Base-by-base conservation (phyloP, 2,113 vertebrate genomes). In the Amphiprion percula region DNA sequence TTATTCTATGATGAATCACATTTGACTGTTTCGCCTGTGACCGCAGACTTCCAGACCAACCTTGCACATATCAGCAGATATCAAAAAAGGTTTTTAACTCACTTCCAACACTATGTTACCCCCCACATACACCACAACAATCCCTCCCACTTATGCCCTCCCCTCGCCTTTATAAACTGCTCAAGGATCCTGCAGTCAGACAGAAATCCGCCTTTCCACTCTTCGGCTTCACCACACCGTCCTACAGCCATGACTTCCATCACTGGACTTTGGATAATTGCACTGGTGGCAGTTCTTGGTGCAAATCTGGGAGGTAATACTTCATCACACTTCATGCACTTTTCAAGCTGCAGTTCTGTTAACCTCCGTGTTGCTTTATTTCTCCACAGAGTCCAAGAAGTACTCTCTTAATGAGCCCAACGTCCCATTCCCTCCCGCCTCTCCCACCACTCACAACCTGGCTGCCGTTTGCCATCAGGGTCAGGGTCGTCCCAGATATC, bases 381-480 rank as follows among this genome's bases (percentile, higher is more conserved):
- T 87, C 56, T 68, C 47, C 58, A 52, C 77, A 90, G 88, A 81
- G 12, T 74, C 79, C 19, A 15, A 49, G 26, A 19, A 0, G 4
- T 52, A 24, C 33, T 11, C 19, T 61, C 50, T 59, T 3, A 64
- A 55, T 9, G 69, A 79, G 21, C 76, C 83, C 0, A n/a, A 87
- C 0, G 70, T 93, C 37, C 80, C 85, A 1, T 97, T 97, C 78
- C 96, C 96, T 0, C 97, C 96, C 0, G 96, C 91, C 5, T 24
- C 58, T 33, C 97, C 97, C 30, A 79, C 68, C 0, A 0, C 16
- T 0, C 14, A 50, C 10, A 94, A 96, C 50, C 39, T 96, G 0
- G 47, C 49, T 4, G 88, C 80, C 37, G 91, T 96, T 71, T 97
- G 96, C 82, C 26, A 46, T 1, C 66, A 86, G 0, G 83, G 79